Evolutionary conservation across 2,113 vertebrate genomes (phyloP).

Genomic region (Tenebrosternarchus preto): DNA sequence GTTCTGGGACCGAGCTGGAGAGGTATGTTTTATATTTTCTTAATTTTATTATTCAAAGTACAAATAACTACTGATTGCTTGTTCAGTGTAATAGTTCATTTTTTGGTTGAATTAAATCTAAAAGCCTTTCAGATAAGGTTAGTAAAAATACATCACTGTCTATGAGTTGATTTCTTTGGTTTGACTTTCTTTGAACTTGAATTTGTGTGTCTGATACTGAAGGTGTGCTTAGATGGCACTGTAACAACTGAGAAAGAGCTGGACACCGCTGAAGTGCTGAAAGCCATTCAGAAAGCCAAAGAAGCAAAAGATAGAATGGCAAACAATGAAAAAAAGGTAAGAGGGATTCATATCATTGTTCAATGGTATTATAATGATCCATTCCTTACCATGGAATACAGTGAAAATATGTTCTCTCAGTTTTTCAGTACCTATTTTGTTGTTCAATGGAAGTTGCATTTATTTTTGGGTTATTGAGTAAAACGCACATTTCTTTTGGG

Average conservation of each 20-base stretch:
- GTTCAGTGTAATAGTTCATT: too few species aligned
- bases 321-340: slow-evolving; percentile 86
- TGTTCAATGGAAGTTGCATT: neutral
- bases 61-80: too few species aligned
- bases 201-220: neutral
- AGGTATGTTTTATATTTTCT: slow-evolving; percentile 74
- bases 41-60: too few species aligned
- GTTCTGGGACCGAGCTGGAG: slow-evolving; percentile 93
- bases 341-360: neutral
- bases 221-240: slow-evolving; percentile 89
- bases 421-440: neutral
- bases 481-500: too few species aligned
- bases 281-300: slow-evolving; percentile 98
- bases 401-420: neutral
- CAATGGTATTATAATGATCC: neutral
- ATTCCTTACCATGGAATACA: neutral
- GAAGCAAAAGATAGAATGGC: slow-evolving; percentile 88
- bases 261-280: slow-evolving; percentile 95
- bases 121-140: too few species aligned
- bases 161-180: too few species aligned
- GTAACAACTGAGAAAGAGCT: slow-evolving; percentile 90
- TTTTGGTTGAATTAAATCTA: too few species aligned
- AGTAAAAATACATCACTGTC: too few species aligned
- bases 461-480: neutral
- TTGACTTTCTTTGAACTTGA: too few species aligned